Evolutionary conservation across 2,797 vertebrate species (phyloP).

Genomic region (Chaunax sp.): DNA sequence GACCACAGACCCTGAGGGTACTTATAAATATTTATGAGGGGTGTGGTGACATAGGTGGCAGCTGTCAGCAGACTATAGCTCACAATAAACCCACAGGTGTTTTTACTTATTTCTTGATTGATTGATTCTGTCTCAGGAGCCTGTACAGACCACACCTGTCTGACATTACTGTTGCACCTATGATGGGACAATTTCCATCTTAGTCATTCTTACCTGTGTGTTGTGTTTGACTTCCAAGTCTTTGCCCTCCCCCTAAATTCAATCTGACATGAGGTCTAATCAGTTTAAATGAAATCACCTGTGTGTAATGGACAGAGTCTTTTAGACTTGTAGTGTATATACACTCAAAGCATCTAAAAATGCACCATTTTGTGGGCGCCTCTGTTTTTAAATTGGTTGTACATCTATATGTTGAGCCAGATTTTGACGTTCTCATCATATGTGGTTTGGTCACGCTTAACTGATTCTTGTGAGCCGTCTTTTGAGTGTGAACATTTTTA

Average conservation of each 20-base stretch:
- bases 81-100: constrained; percentile 28
- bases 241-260: no score
- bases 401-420: no score
- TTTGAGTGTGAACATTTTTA: no score
- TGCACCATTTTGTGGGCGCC: no score
- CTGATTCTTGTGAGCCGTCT: no score
- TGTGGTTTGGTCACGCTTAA: no score
- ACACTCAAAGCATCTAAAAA: no score
- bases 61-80: constrained; percentile 1
- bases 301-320: background rate
- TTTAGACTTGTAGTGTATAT: no score
- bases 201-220: background rate
- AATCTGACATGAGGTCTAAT: constrained; percentile 1
- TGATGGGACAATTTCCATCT: background rate
- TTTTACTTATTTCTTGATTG: constrained; percentile 12
- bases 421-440: no score
- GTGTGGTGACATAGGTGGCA: constrained; percentile 2
- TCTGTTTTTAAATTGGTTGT: no score
- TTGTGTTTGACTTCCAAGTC: no score
- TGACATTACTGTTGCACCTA: background rate
- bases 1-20: constrained; percentile 10
- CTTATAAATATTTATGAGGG: constrained; percentile 3
- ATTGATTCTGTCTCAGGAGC: background rate
- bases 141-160: background rate
- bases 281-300: constrained; percentile 15